These are phyloP conservation scores for Nemapogon koenigi DNA, from an alignment of 2,888 invertebrate genomes.

Conservation along the genomic window DNA sequence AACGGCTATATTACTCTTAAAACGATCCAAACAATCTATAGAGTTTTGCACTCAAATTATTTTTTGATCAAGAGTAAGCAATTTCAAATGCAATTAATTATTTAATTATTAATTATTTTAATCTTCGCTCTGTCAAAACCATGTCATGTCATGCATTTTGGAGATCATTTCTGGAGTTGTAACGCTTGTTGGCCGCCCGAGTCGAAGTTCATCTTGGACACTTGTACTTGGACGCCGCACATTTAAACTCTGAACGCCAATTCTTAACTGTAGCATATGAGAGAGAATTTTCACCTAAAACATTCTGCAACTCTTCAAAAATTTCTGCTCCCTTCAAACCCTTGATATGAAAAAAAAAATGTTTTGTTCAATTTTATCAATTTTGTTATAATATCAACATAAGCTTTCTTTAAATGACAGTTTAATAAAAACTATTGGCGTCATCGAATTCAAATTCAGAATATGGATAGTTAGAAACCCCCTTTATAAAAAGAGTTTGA, in stretches of 20 bases:
- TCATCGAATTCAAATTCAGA: not conserved
- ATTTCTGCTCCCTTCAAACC: not conserved
- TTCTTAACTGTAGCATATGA: not conserved
- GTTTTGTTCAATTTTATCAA: no score
- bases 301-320: not conserved
- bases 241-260: not conserved
- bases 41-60: no score
- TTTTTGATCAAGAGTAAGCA: no score
- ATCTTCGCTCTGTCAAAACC: not conserved
- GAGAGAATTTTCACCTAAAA: no score
- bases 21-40: no score
- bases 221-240: not conserved
- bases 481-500: not conserved
- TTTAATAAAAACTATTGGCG: not conserved
- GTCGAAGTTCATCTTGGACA: no score
- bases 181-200: not conserved
- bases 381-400: not conserved
- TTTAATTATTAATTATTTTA: not conserved
- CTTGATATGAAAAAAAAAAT: no score
- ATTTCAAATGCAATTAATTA: no score
- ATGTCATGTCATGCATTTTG: not conserved
- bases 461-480: not conserved
- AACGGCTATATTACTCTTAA: no score
- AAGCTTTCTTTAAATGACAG: not conserved
- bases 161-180: no score